These are phyloP conservation scores for Lydus trimaculatus DNA, from an alignment of 2,888 invertebrate genomes.

Conservation along the genomic window DNA sequence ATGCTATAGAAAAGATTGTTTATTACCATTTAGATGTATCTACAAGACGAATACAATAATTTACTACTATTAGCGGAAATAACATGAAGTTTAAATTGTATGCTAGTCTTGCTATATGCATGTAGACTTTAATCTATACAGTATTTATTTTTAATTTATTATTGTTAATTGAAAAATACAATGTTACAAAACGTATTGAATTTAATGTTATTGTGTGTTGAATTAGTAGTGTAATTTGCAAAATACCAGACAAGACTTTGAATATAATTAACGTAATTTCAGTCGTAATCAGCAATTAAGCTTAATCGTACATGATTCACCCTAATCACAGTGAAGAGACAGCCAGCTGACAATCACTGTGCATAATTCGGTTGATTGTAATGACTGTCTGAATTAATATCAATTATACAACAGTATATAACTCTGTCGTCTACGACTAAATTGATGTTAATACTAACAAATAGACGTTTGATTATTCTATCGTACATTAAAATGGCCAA, in stretches of 20 bases:
- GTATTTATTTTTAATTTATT: background rate
- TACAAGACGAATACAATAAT: conserved; percentile 12
- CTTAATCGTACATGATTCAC: conserved; percentile 50
- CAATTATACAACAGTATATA: conserved; percentile 42
- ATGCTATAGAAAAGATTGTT: conserved; percentile 9
- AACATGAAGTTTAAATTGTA: conserved; percentile 10
- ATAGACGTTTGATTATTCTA: conserved; percentile 30
- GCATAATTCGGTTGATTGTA: conserved; percentile 54
- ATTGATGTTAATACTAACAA: conserved; percentile 33
- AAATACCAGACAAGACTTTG: background rate
- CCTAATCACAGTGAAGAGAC: conserved; percentile 46
- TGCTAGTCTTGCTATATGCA: background rate
- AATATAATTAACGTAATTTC: conserved; percentile 27
- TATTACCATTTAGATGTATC: conserved; percentile 11
- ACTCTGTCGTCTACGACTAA: conserved; percentile 26
- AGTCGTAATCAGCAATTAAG: conserved; percentile 51
- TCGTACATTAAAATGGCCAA: background rate
- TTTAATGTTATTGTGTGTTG: background rate
- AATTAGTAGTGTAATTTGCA: background rate
- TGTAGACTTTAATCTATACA: background rate
- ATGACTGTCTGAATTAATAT: conserved; percentile 54
- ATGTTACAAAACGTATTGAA: background rate
- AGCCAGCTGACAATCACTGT: conserved; percentile 51
- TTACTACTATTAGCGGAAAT: conserved; percentile 14
- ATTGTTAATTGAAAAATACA: background rate